These are phyloP conservation scores for Phalanger gymnotis DNA, from an alignment of 2,797 vertebrate species.

Conservation along the genomic window DNA sequence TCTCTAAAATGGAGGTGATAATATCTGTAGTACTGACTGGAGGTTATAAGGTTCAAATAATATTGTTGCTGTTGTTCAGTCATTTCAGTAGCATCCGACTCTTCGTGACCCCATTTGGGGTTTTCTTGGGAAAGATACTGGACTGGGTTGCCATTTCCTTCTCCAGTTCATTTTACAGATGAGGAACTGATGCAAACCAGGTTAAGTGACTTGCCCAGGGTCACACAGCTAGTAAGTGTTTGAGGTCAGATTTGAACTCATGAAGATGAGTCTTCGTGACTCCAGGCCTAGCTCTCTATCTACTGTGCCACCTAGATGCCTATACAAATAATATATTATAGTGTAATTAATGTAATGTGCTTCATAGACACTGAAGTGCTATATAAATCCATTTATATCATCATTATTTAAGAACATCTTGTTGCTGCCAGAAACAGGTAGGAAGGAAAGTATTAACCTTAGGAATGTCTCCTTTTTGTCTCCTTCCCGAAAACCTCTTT, in stretches of 20 bases:
- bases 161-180: neutral
- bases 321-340: neutral
- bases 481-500: neutral
- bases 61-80: neutral
- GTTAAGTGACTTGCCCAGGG: neutral
- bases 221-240: neutral
- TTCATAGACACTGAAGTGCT: neutral
- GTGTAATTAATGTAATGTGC: neutral
- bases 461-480: neutral
- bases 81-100: no score
- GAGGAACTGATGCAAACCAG: neutral
- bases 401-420: neutral
- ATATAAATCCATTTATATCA: neutral
- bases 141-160: neutral
- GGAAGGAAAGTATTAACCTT: neutral
- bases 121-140: neutral
- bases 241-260: neutral
- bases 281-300: neutral
- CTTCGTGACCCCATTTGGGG: no score
- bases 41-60: neutral
- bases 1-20: neutral
- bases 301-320: neutral
- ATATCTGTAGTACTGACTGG: neutral
- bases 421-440: neutral
- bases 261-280: neutral